Evolutionary conservation across 2,888 invertebrate species (phyloP), one percentile per base, ranked within the genome.

Genomic region (Tenthredo mesomela): DNA sequence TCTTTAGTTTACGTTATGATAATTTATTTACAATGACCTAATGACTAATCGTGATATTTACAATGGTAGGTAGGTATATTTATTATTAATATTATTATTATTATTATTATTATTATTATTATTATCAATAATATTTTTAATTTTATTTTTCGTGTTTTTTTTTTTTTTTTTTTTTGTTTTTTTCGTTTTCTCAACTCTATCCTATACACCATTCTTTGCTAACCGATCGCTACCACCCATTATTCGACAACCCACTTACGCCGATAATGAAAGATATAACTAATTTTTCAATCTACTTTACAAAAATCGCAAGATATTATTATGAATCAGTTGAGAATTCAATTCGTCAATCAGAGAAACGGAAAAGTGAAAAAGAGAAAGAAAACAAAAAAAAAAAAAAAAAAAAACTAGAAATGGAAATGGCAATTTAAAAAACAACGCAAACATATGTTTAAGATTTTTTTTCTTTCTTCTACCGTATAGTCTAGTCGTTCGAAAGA

Each of bases 11-110:
- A 78, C 21, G 78, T 40, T 29, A 83, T 50, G 83, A 85, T 61
- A 71, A 83, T 82, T 83, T 85, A 85, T 85, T 85, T 85, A 85
- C 85, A 85, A 75, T 73, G 82, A 83, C 25, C 54, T 82, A 85
- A 71, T 43, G 37, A 54, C 85, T 85, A 85, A 83, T 87, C 86
- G 86, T 86, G 87, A 70, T 88, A 88, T 88, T 87, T 88, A 88
- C 88, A 88, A 40, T 86, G 86, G 85, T 87, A 67, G 37, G 18
- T 77, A 33, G 37, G 10, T 43, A 43, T 40, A 37, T 40, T 71
- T 40, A 75, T 47, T 37, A 78, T 47, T 37, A 78, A 12, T 29
- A 33, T 33, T 54, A 33, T n/a, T 29, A n/a, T 54, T 33, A n/a
- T 33, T 33, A 33, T 29, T 18, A n/a, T 77, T 58, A n/a, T 77